These are phyloP conservation scores for Ophion ellenae DNA, from an alignment of 2,888 invertebrate genomes.

Conservation along the genomic window DNA sequence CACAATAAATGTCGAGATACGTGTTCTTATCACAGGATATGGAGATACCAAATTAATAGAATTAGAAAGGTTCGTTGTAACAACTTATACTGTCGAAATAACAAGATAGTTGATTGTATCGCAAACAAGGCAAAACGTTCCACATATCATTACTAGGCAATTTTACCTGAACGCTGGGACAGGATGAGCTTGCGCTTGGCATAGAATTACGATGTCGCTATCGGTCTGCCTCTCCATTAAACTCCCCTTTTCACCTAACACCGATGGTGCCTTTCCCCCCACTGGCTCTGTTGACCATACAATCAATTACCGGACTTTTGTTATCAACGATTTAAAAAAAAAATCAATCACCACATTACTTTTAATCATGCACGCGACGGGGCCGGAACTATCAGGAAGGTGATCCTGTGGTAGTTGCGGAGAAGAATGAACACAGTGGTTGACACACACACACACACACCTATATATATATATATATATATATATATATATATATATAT, in stretches of 20 bases:
- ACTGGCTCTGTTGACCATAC: slow-evolving; percentile 79
- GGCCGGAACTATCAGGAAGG: too few species aligned
- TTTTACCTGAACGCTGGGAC: slow-evolving; percentile 89
- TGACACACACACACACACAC: too few species aligned
- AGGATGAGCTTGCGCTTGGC: slow-evolving; percentile 90
- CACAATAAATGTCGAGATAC: too few species aligned
- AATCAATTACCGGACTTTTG: slow-evolving; percentile 38
- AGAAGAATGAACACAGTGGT: too few species aligned
- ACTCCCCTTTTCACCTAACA: slow-evolving; percentile 82
- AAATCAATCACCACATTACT: background rate
- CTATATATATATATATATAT: too few species aligned
- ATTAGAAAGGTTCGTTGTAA: background rate
- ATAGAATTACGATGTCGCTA: slow-evolving; percentile 86
- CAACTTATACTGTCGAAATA: background rate
- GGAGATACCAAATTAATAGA: background rate
- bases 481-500: too few species aligned
- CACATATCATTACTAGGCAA: slow-evolving; percentile 2
- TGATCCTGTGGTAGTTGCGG: too few species aligned
- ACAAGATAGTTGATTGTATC: background rate
- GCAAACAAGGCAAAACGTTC: background rate
- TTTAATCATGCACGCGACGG: background rate
- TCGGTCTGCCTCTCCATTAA: slow-evolving; percentile 76
- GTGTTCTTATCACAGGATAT: background rate
- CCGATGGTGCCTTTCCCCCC: slow-evolving; percentile 81
- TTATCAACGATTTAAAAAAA: slow-evolving; percentile 11